Evolutionary conservation across 2,888 invertebrate genomes (phyloP).

Genomic region (Phlogophora meticulosa): DNA sequence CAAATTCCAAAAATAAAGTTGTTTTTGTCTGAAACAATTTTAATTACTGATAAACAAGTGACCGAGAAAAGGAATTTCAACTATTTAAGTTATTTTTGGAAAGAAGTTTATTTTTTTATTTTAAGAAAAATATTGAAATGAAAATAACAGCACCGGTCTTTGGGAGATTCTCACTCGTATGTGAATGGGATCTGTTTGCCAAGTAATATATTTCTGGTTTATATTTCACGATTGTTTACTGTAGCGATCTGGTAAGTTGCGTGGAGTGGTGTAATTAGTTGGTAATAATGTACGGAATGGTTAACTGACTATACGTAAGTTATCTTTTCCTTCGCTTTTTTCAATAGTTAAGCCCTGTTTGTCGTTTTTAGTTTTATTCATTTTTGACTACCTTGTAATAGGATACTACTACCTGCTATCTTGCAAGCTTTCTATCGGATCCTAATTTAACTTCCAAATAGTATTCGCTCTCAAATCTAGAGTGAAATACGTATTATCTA

Average conservation of each 20-base stretch:
- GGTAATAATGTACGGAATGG: background rate
- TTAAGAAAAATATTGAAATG: background rate
- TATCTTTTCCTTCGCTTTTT: background rate
- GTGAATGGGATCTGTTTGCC: background rate
- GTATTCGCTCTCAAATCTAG: background rate
- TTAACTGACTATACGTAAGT: background rate
- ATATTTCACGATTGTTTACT: background rate
- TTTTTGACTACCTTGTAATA: no score
- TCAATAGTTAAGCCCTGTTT: background rate
- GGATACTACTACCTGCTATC: background rate
- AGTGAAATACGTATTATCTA: slow-evolving; percentile 7
- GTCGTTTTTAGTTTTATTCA: background rate
- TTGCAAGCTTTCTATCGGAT: background rate
- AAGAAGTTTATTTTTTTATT: no score
- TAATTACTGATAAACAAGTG: background rate
- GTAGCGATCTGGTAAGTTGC: no score
- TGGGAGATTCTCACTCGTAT: background rate
- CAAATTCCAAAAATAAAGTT: no score
- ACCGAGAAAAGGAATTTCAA: background rate
- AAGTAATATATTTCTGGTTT: background rate
- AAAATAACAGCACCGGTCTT: background rate
- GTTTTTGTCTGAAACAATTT: no score
- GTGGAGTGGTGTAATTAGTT: background rate
- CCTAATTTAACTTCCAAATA: background rate
- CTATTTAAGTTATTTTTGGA: background rate